Conservation (phyloP, 2,113 vertebrate species). For the Octodon degus region DNA sequence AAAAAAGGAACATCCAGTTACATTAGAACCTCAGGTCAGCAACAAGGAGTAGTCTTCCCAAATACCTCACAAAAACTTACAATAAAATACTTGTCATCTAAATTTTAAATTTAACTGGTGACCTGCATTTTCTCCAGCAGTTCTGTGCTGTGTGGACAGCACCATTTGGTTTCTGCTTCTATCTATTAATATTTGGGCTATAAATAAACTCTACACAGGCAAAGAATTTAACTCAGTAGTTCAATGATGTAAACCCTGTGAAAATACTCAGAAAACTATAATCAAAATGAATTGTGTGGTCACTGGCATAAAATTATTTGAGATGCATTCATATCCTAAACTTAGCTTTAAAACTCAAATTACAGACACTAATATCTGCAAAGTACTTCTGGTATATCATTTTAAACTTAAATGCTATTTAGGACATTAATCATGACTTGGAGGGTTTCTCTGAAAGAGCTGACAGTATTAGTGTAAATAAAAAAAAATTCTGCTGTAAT, state of each 20-base stretch:
- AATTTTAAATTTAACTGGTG: background rate
- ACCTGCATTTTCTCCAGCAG: background rate
- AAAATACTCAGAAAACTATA: conserved; percentile 25
- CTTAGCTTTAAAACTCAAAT: conserved; percentile 14
- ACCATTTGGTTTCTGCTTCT: background rate
- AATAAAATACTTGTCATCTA: background rate
- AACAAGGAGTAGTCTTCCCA: background rate
- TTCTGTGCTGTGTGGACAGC: background rate
- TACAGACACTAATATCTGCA: background rate
- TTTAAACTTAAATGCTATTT: background rate
- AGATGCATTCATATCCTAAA: background rate
- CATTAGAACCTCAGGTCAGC: background rate
- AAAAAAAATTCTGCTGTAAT: background rate
- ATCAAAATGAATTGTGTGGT: background rate
- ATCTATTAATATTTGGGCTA: background rate
- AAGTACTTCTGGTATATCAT: background rate
- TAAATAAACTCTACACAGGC: conserved; percentile 17
- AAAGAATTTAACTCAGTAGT: background rate
- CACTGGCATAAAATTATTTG: background rate
- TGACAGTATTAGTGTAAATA: background rate
- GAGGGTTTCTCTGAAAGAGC: background rate
- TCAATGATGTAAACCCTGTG: background rate
- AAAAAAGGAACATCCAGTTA: background rate
- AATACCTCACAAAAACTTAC: background rate
- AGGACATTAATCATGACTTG: background rate